phyloP scores from a whole-genome alignment of 2,113 vertebrate species.

The Cyanoramphus novaezelandiae region DNA sequence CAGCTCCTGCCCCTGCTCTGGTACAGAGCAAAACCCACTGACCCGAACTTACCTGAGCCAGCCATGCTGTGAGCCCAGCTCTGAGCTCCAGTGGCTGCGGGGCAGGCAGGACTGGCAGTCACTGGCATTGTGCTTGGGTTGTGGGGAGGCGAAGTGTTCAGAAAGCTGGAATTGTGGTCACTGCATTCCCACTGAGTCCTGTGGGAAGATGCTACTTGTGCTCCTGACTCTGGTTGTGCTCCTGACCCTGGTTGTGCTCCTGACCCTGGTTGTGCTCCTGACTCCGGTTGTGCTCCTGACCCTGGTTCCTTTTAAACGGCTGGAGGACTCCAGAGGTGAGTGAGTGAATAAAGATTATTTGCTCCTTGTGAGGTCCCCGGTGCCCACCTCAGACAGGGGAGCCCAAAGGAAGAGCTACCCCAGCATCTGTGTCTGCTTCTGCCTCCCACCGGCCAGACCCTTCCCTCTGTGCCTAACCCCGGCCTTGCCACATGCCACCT shows the following conservation, averaged over 20 bases:
- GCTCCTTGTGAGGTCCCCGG: not conserved
- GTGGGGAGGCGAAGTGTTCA: not conserved
- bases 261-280: not conserved
- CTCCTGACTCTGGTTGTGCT: not conserved
- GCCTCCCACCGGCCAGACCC: not conserved
- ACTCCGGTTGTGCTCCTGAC: not conserved
- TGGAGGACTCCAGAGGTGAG: not conserved
- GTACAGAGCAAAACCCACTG: not conserved
- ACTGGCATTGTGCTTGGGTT: accelerated
- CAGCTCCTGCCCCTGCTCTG: not conserved
- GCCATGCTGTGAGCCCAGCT: not conserved
- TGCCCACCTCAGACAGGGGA: not conserved
- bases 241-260: not conserved
- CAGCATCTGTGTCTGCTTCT: not conserved
- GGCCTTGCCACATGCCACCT: not conserved
- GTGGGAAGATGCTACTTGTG: not conserved
- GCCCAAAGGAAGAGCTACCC: not conserved
- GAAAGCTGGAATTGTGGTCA: not conserved
- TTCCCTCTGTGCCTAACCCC: not conserved
- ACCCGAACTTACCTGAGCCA: accelerated
- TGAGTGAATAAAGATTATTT: not conserved
- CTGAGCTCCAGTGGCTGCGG: not conserved
- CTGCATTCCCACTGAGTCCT: not conserved
- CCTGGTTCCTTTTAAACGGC: not conserved
- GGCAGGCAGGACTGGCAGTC: not conserved